Evolutionary conservation across 2,113 vertebrate genomes (phyloP).

Genomic region (Rhabdornis inornatus): DNA sequence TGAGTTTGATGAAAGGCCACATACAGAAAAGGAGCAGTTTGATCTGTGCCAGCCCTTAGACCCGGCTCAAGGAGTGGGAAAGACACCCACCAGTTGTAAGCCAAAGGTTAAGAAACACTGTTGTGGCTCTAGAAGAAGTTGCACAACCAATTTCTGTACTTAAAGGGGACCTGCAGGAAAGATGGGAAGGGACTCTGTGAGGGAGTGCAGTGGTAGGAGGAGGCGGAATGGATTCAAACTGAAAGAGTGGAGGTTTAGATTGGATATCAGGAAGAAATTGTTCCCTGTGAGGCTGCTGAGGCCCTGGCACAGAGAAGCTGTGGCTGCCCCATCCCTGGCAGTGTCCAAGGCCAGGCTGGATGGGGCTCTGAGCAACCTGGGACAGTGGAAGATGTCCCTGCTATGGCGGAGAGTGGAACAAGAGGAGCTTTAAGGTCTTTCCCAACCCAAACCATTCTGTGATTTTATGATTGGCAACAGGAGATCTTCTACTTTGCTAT

Average conservation of each 20-base stretch:
- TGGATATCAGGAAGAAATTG: background rate
- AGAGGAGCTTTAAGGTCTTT: background rate
- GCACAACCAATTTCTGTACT: background rate
- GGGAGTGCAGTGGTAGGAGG: background rate
- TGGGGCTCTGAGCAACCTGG: background rate
- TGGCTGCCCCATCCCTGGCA: background rate
- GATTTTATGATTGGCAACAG: background rate
- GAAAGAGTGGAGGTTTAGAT: background rate
- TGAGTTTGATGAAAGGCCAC: background rate
- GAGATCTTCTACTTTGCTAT: background rate
- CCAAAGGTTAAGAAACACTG: background rate
- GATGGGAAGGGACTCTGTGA: background rate
- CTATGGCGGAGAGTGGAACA: rapidly evolving
- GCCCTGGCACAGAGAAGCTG: background rate
- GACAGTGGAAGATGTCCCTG: background rate
- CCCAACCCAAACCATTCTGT: background rate
- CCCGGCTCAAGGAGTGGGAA: rapidly evolving
- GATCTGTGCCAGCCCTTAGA: rapidly evolving
- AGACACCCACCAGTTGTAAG: background rate
- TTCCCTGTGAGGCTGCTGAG: rapidly evolving
- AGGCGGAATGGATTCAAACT: background rate
- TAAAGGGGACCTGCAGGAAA: background rate
- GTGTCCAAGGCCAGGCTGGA: background rate
- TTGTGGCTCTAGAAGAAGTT: background rate
- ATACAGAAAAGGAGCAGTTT: background rate